Evolutionary conservation across 2,888 invertebrate genomes (phyloP).

Genomic region (Nudaria mundana): DNA sequence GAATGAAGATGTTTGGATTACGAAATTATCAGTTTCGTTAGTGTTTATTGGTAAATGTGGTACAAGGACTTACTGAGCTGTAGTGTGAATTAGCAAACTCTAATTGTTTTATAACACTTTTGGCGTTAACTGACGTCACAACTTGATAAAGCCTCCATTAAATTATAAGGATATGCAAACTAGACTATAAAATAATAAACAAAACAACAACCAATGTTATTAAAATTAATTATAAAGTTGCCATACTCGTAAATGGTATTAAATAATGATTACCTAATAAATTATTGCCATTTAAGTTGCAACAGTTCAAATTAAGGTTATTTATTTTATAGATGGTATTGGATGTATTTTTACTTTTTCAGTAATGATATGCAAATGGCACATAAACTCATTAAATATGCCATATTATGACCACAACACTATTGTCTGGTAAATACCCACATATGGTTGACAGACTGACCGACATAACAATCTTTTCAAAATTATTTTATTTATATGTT

Average conservation of each 20-base stretch:
- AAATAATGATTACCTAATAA: background rate
- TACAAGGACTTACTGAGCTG: slow-evolving; percentile 17
- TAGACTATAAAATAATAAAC: slow-evolving; percentile 1
- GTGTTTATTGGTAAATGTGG: slow-evolving; percentile 2
- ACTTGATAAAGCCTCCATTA: slow-evolving; percentile 3
- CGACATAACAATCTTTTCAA: too few relatives aligned
- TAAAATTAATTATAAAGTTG: background rate
- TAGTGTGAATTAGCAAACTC: slow-evolving; percentile 14
- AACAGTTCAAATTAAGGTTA: background rate
- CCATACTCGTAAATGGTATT: background rate
- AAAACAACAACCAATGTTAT: background rate
- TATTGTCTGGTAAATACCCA: background rate
- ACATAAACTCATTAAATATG: background rate
- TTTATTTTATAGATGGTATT: background rate
- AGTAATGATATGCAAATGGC: slow-evolving; percentile 9
- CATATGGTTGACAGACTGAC: too few relatives aligned
- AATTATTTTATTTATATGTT: too few relatives aligned
- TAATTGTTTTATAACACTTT: slow-evolving; percentile 15
- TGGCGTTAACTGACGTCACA: slow-evolving; percentile 17
- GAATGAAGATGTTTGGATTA: slow-evolving; percentile 28
- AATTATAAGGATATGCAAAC: slow-evolving; percentile 18
- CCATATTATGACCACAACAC: background rate
- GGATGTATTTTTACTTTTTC: background rate
- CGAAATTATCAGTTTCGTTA: slow-evolving; percentile 25
- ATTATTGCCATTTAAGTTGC: too few relatives aligned